Percentiles rank a stretch among this genome's conserved stretches.
Conservation (phyloP, 2,797 vertebrate genomes). For the Melanotaenia maccullochi region DNA sequence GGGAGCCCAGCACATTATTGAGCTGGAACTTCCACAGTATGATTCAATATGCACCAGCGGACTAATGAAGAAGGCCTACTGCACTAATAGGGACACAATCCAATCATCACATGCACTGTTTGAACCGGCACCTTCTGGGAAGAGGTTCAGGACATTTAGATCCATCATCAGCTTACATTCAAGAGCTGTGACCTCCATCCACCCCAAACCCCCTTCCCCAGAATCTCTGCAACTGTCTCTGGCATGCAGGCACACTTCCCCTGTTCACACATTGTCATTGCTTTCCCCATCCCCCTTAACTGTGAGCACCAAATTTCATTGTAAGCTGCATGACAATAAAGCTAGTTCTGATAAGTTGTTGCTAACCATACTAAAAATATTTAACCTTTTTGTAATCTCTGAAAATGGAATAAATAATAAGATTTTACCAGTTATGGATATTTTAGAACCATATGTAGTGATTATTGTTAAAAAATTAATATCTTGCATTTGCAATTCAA, state of each 20-base stretch:
- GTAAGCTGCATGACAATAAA: too few relatives aligned
- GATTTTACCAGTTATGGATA: not conserved
- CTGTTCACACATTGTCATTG: not conserved
- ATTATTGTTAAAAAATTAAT: not conserved
- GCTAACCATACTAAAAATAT: not conserved
- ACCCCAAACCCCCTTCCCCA: too few relatives aligned
- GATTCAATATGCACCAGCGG: not conserved
- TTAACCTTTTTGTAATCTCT: not conserved
- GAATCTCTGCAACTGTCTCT: too few relatives aligned
- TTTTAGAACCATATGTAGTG: constrained; percentile 3
- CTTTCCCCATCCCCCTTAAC: not conserved
- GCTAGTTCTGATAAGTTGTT: not conserved
- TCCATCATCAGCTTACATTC: too few relatives aligned
- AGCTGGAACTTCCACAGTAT: not conserved
- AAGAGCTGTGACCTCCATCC: too few relatives aligned
- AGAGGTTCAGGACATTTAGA: too few relatives aligned
- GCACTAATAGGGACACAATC: not conserved
- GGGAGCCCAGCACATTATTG: not conserved
- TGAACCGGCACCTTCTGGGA: not conserved
- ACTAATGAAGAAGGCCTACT: not conserved
- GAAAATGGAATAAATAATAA: not conserved
- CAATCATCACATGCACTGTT: not conserved
- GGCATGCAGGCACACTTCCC: too few relatives aligned
- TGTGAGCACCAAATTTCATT: not conserved
- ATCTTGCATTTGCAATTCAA: not conserved